Evolutionary conservation across 2,888 invertebrate genomes (phyloP), one percentile per base, ranked within the genome.

Genomic region (Amiota communis): DNA sequence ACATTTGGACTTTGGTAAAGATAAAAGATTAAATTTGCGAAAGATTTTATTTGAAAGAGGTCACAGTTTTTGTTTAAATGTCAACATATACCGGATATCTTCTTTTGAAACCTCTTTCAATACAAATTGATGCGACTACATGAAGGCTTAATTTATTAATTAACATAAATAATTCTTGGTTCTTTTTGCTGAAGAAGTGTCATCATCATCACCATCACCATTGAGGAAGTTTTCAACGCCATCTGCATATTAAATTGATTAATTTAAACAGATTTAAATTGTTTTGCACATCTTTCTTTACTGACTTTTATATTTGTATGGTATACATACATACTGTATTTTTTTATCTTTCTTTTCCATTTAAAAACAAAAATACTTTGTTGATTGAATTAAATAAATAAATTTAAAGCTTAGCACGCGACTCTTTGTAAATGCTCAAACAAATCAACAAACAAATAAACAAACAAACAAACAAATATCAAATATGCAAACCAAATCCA

Each of bases 401-500:
- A 68, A 53, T 68, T 53, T 53, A 49, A 49, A 12, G 23, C 51
- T 12, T 49, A 9, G 49, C 67, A 51, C 20, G 49, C 17, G 67
- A 20, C 20, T 49, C 23, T 20, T 63, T 23, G 51, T 23, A 20
- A 68, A 59, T n/a, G n/a, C 36, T 51, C 23, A 68, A 53, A 20
- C 23, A 9, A 51, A 13, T 53, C 17, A 9, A 64, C 10, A 46
- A 20, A 23, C 13, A 63, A n/a, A n/a, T 8, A 59, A 59, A n/a
- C 53, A 10, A 15, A 15, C 9, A 10, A 59, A 59, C 15, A 59
- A 59, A 64, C 20, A 11, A 64, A 12, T 20, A 23, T 36, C 10
- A 53, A 67, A 49, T 51, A 71, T 72, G 68, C 74, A 72, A 74
- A 75, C 46, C 72, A 73, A 77, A 79, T 36, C 0, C 36, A 36